phyloP scores from a whole-genome alignment of 1,140 invertebrate species.

The Callitettix versicolor region DNA sequence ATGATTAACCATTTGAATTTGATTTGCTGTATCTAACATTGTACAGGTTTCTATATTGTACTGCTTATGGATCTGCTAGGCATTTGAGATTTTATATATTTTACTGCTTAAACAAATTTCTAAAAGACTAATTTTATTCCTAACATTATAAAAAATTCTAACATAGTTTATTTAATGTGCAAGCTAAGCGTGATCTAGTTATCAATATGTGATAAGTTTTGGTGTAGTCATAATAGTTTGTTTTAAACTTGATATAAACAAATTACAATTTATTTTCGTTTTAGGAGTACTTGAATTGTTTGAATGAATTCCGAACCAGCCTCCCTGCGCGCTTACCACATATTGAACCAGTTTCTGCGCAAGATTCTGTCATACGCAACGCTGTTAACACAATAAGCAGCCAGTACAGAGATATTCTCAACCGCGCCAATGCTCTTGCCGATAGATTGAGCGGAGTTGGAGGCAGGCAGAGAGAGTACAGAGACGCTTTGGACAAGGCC shows the following conservation, averaged over 20 bases:
- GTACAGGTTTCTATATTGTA: too few relatives aligned
- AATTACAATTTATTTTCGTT: constrained; percentile 19
- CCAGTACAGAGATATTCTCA: constrained; percentile 64
- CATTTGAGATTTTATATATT: too few relatives aligned
- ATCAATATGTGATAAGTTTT: too few relatives aligned
- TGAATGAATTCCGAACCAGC: constrained; percentile 76
- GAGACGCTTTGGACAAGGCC: constrained; percentile 72
- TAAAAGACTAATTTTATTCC: too few relatives aligned
- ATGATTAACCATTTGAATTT: too few relatives aligned
- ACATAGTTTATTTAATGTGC: too few relatives aligned
- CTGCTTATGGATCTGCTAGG: too few relatives aligned
- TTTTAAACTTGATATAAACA: neutral
- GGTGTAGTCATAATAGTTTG: neutral
- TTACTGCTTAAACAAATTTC: too few relatives aligned
- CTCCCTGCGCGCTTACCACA: constrained; percentile 68
- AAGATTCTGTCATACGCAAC: constrained; percentile 56
- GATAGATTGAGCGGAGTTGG: constrained; percentile 66
- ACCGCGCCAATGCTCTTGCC: constrained; percentile 68
- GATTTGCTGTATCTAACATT: too few relatives aligned
- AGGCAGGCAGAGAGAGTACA: constrained; percentile 68
- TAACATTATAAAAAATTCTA: too few relatives aligned
- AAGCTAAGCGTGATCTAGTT: too few relatives aligned
- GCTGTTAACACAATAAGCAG: constrained; percentile 58
- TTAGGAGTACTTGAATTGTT: constrained; percentile 61
- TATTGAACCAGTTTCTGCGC: constrained; percentile 51